These are phyloP conservation scores for Anneissia japonica DNA, from an alignment of 35 echinoderm and acorn worm genomes.

Conservation along the genomic window DNA sequence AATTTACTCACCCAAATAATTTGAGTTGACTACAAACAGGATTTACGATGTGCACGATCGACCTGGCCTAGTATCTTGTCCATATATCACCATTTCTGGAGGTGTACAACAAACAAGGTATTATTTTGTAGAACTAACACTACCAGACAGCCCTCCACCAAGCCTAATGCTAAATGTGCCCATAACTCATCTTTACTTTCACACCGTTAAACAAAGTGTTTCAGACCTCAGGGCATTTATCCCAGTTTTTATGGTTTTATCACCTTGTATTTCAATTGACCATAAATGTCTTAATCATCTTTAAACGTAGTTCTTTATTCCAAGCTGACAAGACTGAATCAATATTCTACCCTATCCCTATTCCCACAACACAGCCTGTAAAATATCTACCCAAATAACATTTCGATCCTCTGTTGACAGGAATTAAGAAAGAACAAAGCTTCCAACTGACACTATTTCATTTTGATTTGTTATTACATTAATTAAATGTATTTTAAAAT, in stretches of 20 bases:
- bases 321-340: too few relatives aligned
- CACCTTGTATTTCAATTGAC: background rate
- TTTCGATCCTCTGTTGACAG: too few relatives aligned
- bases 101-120: background rate
- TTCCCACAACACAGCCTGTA: too few relatives aligned
- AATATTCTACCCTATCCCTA: too few relatives aligned
- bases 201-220: background rate
- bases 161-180: background rate
- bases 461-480: too few relatives aligned
- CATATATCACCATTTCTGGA: background rate
- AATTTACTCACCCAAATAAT: background rate
- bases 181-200: background rate
- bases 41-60: background rate
- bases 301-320: background rate
- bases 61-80: background rate
- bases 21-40: background rate
- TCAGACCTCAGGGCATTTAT: background rate
- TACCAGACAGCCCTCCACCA: background rate
- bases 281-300: background rate
- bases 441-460: too few relatives aligned
- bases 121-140: background rate
- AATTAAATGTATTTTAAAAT: too few relatives aligned
- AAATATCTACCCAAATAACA: too few relatives aligned
- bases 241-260: background rate
- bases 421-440: too few relatives aligned